Percentiles rank a stretch among this genome's conserved stretches.
These are phyloP conservation scores for Tenthredo livida DNA, from an alignment of 2,888 invertebrate species.

Conservation along the genomic window DNA sequence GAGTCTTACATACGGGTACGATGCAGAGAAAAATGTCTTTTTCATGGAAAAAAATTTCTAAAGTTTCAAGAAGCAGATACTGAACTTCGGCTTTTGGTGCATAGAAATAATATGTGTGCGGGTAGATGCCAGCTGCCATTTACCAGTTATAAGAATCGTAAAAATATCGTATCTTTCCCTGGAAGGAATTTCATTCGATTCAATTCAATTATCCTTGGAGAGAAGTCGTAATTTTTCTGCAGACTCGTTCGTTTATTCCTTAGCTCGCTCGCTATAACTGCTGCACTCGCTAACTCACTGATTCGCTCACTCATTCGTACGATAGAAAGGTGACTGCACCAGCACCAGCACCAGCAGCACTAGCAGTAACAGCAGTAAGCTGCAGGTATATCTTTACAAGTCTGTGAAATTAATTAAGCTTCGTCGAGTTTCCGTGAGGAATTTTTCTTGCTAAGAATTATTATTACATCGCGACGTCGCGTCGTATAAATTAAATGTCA, in stretches of 20 bases:
- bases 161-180: conserved; percentile 38
- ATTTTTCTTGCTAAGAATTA: not conserved
- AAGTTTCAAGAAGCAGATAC: not conserved
- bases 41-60: not conserved
- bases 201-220: conserved; percentile 39
- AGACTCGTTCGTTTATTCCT: not conserved
- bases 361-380: not conserved
- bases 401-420: conserved; percentile 23
- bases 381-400: conserved; percentile 25
- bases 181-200: conserved; percentile 20
- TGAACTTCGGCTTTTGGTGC: not conserved
- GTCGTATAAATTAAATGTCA: too few species aligned
- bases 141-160: conserved; percentile 10
- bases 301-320: not conserved
- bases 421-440: not conserved
- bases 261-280: not conserved
- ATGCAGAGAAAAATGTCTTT: not conserved
- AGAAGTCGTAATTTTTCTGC: conserved; percentile 38
- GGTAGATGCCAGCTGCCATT: not conserved
- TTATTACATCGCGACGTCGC: not conserved
- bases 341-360: not conserved
- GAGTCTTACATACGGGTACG: not conserved
- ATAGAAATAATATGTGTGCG: not conserved
- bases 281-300: not conserved
- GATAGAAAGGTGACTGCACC: not conserved